Percentiles rank a stretch among this genome's conserved stretches.
Conservation (phyloP, 2,113 vertebrate species). For the Pyxicephalus adspersus region DNA sequence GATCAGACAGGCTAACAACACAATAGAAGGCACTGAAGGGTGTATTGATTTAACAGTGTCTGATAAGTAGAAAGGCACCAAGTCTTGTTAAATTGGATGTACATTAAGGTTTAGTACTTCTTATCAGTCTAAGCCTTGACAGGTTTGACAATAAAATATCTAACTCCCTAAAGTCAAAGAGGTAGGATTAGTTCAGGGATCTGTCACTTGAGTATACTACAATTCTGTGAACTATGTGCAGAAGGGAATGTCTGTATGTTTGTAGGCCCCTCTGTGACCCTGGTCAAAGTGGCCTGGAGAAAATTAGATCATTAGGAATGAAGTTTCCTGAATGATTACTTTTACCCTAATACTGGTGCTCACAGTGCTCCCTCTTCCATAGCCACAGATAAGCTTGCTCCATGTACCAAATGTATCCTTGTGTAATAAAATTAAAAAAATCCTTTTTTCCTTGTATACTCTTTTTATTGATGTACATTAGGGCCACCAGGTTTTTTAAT, state of each 20-base stretch:
- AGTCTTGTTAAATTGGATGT: conserved; percentile 15
- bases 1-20: conserved; percentile 24
- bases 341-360: too few species aligned
- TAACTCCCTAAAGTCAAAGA: conserved; percentile 8
- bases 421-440: too few species aligned
- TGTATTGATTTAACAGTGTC: conserved; percentile 33
- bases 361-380: too few species aligned
- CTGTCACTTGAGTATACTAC: not conserved
- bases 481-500: too few species aligned
- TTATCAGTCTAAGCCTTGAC: conserved; percentile 31
- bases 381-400: too few species aligned
- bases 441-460: too few species aligned
- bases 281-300: too few species aligned
- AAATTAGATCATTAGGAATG: too few species aligned
- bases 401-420: too few species aligned
- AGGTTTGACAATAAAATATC: conserved; percentile 33
- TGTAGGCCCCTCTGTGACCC: too few species aligned
- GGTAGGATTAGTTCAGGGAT: conserved; percentile 27
- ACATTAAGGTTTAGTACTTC: conserved; percentile 27
- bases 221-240: conserved; percentile 1
- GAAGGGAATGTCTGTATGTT: not conserved
- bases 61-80: conserved; percentile 35
- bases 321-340: too few species aligned
- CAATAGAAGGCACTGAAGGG: conserved; percentile 36
- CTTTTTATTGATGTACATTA: too few species aligned